Base-by-base conservation (phyloP, 2,113 vertebrate species). In the Podarcis cretensis region DNA sequence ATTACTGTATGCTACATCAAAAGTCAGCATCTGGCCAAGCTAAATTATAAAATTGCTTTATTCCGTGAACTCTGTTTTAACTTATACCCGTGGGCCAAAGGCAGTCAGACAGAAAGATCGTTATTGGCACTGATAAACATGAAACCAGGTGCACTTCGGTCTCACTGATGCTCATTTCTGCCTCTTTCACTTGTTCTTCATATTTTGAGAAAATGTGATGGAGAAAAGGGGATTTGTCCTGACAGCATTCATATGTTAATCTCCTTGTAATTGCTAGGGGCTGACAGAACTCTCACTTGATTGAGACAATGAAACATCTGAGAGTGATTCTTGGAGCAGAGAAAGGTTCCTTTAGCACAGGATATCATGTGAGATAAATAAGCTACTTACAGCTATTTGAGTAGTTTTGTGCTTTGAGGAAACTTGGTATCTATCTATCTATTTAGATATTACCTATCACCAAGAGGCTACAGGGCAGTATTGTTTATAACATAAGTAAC, bases 211-310 rank as follows among this genome's bases (percentile, higher is more conserved):
- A 85, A 73, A 43, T 57, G 25, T 69, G 63, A 85, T 87, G 86
- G 75, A 85, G 75, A 86, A 83, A 63, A 0, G 37, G 5, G 18
- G 8, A 6, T 89, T 91, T 94, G 37, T 84, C 87, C 90, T 92
- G 91, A 76, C 65, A 59, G 85, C 3, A n/a, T 89, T 76, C 0
- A 2, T 86, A 85, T 83, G 85, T 88, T 89, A 87, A 37, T 86
- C 65, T 92, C 66, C 2, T 12, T 87, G 32, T 91, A 68, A 73
- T 88, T 92, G 82, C 85, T 57, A 32, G 77, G 87, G 87, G 87
- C 89, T 40, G 59, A 40, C 66, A 90, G 63, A 81, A 20, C 37
- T 91, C 89, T 90, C 59, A 87, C 25, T 77, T 25, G n/a, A 6
- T 76, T 90, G 71, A 79, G 85, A 35, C 69, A 90, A 66, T 85